Evolutionary conservation across 2,888 invertebrate genomes (phyloP).

Genomic region (Pterostichus niger): DNA sequence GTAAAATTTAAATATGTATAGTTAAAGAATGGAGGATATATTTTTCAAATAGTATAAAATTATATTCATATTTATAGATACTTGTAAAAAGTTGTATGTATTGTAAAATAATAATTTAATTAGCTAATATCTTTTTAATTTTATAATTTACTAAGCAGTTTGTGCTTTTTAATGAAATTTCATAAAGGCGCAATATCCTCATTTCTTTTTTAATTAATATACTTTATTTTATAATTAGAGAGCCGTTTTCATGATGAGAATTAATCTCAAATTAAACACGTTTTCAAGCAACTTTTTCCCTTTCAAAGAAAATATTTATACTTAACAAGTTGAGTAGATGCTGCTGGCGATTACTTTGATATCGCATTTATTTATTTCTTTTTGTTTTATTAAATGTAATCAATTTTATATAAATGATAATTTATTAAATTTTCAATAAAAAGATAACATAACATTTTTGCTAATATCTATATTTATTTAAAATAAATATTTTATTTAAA

Average conservation of each 20-base stretch:
- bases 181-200: conserved; percentile 51
- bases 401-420: neutral
- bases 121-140: conserved; percentile 1
- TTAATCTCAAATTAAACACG: conserved; percentile 62
- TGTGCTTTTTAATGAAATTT: conserved; percentile 46
- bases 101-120: neutral
- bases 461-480: no score
- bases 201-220: conserved; percentile 59
- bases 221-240: conserved; percentile 57
- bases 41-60: no score
- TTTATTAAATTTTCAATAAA: no score
- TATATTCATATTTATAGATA: no score
- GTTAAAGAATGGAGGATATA: no score
- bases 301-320: conserved; percentile 55
- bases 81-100: neutral
- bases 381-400: neutral
- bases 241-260: conserved; percentile 42
- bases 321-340: neutral
- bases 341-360: neutral
- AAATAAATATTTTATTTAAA: no score
- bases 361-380: conserved; percentile 34
- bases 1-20: no score
- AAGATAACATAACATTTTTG: no score
- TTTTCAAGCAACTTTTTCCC: conserved; percentile 25
- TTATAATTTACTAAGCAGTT: conserved; percentile 1